Base-by-base conservation (phyloP, 2,113 vertebrate species). In the Drymodes brunneopygia region DNA sequence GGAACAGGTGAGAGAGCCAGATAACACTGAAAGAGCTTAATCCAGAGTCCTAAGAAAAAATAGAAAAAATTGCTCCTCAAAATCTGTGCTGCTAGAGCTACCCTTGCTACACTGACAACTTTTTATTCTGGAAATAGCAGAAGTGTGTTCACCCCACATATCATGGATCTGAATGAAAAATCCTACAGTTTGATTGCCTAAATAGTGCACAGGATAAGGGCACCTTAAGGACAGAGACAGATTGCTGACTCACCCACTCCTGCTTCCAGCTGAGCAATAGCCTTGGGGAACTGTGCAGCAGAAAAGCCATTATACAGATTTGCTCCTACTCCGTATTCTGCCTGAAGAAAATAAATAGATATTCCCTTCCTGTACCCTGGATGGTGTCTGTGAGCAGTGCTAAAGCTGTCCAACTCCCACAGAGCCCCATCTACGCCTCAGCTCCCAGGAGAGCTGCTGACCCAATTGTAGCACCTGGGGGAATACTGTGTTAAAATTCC, bases 1-100 rank as follows among this genome's bases (percentile, higher is more conserved):
- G 93, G 31, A 73, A 57, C 90, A 93, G 88, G 88, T 96, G 90
- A 78, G 80, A 90, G 40, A 88, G 67, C 7, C 60, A 88, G 92
- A 54, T 86, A 95, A 82, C 38, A 44, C 25, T 36, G 36, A 42
- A 62, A 53, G 24, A 77, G 15, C 56, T 45, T 67, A 31, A 62
- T n/a, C 45, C 28, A 64, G 17, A 53, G 45, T 40, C 48, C 79
- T 67, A 15, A 33, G 19, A 42, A 72, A 81, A 66, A 18, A 70
- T 69, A 50, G 14, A 23, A 81, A 75, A 82, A 80, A 50, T 6
- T 50, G 17, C 5, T 75, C 6, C 70, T 50, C 27, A 10, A 90
- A 66, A 70, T 71, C 47, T 67, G 24, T 64, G 29, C 38, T 81
- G 64, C 40, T 80, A 56, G 28, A 96, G 48, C 65, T 38, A 36